These are phyloP conservation scores for Heliothis subflexa DNA, from an alignment of 1,140 invertebrate genomes.

Conservation along the genomic window DNA sequence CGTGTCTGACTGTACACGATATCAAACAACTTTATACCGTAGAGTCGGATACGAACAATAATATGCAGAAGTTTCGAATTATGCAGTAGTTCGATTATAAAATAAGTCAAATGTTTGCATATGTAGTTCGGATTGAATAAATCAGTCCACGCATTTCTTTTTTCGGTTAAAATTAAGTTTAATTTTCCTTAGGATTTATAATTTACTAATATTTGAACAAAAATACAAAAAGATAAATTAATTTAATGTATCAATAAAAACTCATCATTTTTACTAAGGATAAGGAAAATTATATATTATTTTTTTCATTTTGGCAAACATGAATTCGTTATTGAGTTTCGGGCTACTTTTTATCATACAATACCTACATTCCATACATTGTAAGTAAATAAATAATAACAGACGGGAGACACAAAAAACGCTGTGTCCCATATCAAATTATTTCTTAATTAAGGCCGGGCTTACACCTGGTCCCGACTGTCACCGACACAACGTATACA, in stretches of 20 bases:
- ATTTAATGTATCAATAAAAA: no score
- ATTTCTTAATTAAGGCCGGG: conserved; percentile 42
- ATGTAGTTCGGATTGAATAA: no score
- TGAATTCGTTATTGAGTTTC: not conserved
- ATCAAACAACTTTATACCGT: conserved; percentile 1
- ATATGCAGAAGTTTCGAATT: not conserved
- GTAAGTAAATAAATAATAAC: conserved; percentile 27
- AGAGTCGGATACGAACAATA: not conserved
- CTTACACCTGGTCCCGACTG: conserved; percentile 47
- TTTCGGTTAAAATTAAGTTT: no score
- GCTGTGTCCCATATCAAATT: conserved; percentile 31
- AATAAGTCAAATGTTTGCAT: not conserved
- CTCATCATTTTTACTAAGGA: no score
- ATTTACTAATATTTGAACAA: no score
- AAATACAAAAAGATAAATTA: no score
- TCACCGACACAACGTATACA: conserved; percentile 10
- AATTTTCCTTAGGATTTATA: no score
- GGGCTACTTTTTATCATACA: not conserved
- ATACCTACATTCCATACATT: not conserved
- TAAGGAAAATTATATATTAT: no score
- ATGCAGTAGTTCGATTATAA: not conserved
- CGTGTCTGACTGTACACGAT: conserved; percentile 15
- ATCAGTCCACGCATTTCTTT: no score
- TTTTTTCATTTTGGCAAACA: no score
- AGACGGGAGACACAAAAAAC: conserved; percentile 31